Evolutionary conservation across 2,797 vertebrate genomes (phyloP).

Genomic region (Tokudaia tokunoshimensis): DNA sequence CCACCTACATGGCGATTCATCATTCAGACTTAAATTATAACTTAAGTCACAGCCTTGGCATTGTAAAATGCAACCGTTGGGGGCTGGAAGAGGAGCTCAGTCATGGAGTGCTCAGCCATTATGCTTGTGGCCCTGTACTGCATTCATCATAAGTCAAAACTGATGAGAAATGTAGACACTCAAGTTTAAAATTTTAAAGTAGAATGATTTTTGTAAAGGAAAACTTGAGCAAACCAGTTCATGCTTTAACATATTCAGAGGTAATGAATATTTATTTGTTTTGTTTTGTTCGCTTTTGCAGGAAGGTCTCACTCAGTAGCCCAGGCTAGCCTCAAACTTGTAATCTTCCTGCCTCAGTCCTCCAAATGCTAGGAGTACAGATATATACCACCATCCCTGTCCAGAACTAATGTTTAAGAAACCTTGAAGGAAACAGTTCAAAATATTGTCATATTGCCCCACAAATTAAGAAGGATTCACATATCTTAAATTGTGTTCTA

Average conservation of each 20-base stretch:
- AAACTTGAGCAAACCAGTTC: conserved; percentile 50
- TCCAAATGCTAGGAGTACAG: background rate
- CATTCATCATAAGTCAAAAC: background rate
- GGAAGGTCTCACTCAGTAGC: background rate
- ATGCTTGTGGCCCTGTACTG: background rate
- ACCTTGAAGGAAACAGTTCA: conserved; percentile 50
- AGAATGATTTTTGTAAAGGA: background rate
- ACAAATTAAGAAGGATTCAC: conserved; percentile 38
- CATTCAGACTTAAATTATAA: conserved; percentile 12
- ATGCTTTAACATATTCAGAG: conserved; percentile 17
- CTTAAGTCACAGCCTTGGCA: background rate
- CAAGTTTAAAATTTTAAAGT: background rate
- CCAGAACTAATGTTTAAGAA: background rate
- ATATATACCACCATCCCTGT: background rate
- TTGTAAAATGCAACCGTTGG: background rate
- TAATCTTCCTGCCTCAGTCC: background rate
- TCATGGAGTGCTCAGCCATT: background rate
- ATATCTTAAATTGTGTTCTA: conserved; percentile 65
- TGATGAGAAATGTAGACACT: background rate
- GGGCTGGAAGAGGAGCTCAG: too few relatives aligned
- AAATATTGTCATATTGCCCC: background rate
- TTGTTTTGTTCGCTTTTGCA: background rate
- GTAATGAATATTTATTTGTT: background rate
- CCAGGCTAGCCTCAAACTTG: background rate
- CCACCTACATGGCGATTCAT: background rate